These are phyloP conservation scores for Monopis laevigella DNA, from an alignment of 2,888 invertebrate genomes.

Conservation along the genomic window DNA sequence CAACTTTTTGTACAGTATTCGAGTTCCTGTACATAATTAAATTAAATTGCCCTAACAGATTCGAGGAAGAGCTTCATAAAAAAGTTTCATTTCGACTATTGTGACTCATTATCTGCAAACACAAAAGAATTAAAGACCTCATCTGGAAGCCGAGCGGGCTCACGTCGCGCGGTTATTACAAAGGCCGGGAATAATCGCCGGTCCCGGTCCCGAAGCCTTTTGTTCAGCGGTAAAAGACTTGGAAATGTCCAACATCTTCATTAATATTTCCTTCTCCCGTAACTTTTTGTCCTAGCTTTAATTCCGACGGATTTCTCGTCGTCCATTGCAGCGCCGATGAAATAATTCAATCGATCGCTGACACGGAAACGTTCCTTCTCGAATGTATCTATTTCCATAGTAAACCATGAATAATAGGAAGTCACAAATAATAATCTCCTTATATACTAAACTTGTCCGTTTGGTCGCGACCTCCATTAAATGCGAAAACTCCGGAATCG, in stretches of 20 bases:
- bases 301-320: slow-evolving; percentile 2
- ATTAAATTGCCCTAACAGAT: slow-evolving; percentile 9
- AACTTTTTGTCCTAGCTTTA: slow-evolving; percentile 17
- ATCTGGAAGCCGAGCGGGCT: slow-evolving; percentile 28
- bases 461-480: slow-evolving; percentile 30
- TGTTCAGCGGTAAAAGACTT: slow-evolving; percentile 40
- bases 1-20: no score
- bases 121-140: slow-evolving; percentile 38
- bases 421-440: slow-evolving; percentile 47
- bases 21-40: no score
- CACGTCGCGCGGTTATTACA: slow-evolving; percentile 24
- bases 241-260: slow-evolving; percentile 49
- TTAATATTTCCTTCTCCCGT: slow-evolving; percentile 39
- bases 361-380: slow-evolving; percentile 18
- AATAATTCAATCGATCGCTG: slow-evolving; percentile 19
- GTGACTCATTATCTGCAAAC: slow-evolving; percentile 38
- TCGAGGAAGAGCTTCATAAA: slow-evolving; percentile 9
- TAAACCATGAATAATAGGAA: slow-evolving; percentile 28
- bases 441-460: slow-evolving; percentile 19
- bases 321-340: no score
- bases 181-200: slow-evolving; percentile 27
- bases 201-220: slow-evolving; percentile 27
- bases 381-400: slow-evolving; percentile 5
- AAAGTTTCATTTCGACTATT: slow-evolving; percentile 25
- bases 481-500: slow-evolving; percentile 48